These are phyloP conservation scores for Podargus strigoides DNA, from an alignment of 2,797 vertebrate species.

Conservation along the genomic window DNA sequence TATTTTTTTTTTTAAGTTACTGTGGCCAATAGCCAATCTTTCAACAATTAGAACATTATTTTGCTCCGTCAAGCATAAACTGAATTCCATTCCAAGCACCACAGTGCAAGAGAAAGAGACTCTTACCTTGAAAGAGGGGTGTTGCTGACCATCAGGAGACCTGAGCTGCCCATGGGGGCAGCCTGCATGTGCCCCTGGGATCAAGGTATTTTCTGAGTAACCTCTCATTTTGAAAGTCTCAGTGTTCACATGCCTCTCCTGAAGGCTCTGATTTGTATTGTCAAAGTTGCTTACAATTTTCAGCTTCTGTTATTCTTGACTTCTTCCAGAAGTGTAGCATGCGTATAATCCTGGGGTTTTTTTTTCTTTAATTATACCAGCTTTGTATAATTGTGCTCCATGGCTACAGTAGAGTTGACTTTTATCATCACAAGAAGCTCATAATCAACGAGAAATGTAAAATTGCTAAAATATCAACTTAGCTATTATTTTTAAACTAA, in stretches of 20 bases:
- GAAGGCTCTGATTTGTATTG: neutral
- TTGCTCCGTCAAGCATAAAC: neutral
- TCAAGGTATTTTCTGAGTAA: neutral
- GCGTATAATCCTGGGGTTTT: neutral
- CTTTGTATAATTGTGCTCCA: neutral
- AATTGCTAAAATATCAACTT: neutral
- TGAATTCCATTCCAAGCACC: neutral
- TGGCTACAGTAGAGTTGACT: neutral
- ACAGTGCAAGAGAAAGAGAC: neutral
- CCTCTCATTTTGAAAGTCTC: neutral
- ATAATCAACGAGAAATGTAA: neutral
- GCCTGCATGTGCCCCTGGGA: neutral
- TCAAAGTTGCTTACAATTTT: neutral
- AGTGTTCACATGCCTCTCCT: neutral
- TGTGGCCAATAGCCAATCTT: neutral
- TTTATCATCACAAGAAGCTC: neutral
- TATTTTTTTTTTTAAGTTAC: neutral
- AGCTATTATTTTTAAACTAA: conserved; percentile 3
- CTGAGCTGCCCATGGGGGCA: neutral
- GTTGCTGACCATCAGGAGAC: neutral
- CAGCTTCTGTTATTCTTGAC: neutral
- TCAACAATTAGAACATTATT: neutral
- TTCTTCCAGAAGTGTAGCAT: neutral
- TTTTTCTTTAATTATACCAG: neutral
- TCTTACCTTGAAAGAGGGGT: neutral